Conservation (phyloP, 2,797 vertebrate species). For the Hippoglossus hippoglossus region DNA sequence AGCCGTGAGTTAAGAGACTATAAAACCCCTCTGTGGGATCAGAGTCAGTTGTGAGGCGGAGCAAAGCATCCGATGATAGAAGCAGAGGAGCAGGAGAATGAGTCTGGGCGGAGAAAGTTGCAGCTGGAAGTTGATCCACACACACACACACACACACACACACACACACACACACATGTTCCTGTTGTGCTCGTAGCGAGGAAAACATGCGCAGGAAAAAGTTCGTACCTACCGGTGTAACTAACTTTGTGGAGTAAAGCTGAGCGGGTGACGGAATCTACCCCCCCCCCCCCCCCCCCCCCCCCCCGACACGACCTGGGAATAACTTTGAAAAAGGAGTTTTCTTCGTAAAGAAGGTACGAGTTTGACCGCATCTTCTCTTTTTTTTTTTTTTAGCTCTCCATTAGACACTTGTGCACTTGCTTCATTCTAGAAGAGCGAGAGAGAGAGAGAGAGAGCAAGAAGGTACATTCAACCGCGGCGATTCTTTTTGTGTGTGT, state of each 20-base stretch:
- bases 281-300: not conserved
- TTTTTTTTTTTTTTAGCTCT: not conserved
- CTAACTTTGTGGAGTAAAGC: not conserved
- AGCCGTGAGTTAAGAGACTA: not conserved
- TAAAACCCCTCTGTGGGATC: conserved; percentile 21
- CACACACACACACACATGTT: not conserved
- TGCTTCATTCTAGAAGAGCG: not conserved
- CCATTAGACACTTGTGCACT: not conserved
- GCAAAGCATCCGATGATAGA: conserved; percentile 73
- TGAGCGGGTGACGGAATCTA: not conserved
- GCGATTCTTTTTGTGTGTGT: not conserved
- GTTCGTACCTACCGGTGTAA: too few relatives aligned
- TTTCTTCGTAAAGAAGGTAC: conserved; percentile 71
- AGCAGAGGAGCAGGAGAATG: conserved; percentile 47
- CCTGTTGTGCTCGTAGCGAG: not conserved
- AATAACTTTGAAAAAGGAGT: conserved; percentile 1
- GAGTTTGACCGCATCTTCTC: conserved; percentile 15
- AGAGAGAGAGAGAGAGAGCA: too few relatives aligned
- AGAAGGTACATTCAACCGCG: too few relatives aligned
- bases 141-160: conserved; percentile 28
- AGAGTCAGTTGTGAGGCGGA: conserved; percentile 73
- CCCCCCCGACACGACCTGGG: not conserved
- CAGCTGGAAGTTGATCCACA: conserved; percentile 50
- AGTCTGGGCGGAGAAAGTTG: conserved; percentile 73
- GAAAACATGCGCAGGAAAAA: not conserved